Conservation (phyloP, 2,888 invertebrate genomes). For the Nomada lathburiana region DNA sequence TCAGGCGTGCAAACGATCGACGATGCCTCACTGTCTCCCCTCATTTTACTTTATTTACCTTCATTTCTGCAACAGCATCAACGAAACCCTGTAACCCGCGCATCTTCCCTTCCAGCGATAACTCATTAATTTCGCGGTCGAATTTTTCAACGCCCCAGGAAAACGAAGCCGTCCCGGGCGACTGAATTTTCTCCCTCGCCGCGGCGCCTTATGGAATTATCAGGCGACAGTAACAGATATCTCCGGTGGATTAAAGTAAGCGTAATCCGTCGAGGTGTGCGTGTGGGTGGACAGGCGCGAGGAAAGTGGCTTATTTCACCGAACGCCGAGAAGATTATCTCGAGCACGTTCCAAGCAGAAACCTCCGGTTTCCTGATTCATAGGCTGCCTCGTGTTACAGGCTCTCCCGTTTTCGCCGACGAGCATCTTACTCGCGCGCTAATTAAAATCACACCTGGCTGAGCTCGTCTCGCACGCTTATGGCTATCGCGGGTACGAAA, state of each 20-base stretch:
- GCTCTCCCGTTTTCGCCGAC: constrained; percentile 12
- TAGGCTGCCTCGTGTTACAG: constrained; percentile 59
- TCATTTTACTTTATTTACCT: not conserved
- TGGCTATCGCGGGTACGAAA: constrained; percentile 36
- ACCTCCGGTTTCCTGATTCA: constrained; percentile 65
- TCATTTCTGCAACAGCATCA: too few species aligned
- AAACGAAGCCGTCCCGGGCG: not conserved
- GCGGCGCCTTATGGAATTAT: constrained; percentile 31
- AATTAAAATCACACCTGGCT: constrained; percentile 62
- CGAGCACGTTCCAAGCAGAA: constrained; percentile 39
- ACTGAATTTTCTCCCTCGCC: constrained; percentile 11
- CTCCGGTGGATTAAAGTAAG: constrained; percentile 39
- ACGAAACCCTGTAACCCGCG: not conserved
- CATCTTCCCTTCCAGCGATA: not conserved
- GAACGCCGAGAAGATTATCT: constrained; percentile 52
- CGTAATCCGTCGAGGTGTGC: constrained; percentile 38
- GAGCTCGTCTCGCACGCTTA: constrained; percentile 36
- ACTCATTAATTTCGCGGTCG: not conserved
- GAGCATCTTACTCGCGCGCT: constrained; percentile 40
- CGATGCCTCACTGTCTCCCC: not conserved
- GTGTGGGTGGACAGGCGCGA: constrained; percentile 50
- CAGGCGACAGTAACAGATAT: constrained; percentile 38
- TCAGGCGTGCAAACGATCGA: not conserved
- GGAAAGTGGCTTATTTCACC: constrained; percentile 53
- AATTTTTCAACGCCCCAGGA: constrained; percentile 13